These are phyloP conservation scores for Sycophaga agraensis DNA, from an alignment of 1,140 invertebrate species.

Conservation along the genomic window DNA sequence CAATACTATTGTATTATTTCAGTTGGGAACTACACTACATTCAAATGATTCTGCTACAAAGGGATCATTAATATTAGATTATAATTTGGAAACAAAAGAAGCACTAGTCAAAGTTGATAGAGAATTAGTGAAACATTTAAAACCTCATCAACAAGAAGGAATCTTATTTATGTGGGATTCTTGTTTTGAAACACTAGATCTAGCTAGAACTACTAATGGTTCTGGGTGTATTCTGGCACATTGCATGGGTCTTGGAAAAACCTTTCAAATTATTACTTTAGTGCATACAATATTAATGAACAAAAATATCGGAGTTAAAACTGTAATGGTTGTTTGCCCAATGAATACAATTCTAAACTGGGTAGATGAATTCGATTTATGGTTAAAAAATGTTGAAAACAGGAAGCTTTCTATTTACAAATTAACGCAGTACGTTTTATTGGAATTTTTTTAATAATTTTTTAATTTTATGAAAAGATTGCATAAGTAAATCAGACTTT, in stretches of 20 bases:
- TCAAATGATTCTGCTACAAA: no score
- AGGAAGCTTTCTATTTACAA: conserved; percentile 72
- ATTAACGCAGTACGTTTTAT: conserved; percentile 56
- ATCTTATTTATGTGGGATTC: conserved; percentile 97
- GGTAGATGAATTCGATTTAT: conserved; percentile 87
- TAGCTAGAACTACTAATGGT: conserved; percentile 69
- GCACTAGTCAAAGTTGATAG: conserved; percentile 77
- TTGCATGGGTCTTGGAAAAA: conserved; percentile 81
- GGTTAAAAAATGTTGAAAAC: conserved; percentile 68
- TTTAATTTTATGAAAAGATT: no score
- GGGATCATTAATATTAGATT: conserved; percentile 73
- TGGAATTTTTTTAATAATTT: neutral
- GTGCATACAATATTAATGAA: conserved; percentile 82
- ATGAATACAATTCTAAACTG: conserved; percentile 94
- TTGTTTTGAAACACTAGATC: conserved; percentile 84
- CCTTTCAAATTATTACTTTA: conserved; percentile 78
- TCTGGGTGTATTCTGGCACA: conserved; percentile 93
- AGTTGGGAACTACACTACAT: no score
- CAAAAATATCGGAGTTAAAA: conserved; percentile 66
- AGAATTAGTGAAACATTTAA: conserved; percentile 80
- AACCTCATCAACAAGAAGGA: conserved; percentile 84
- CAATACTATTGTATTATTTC: no score
- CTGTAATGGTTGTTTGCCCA: conserved; percentile 87
- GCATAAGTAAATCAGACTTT: no score
- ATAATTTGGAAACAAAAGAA: conserved; percentile 78